These are phyloP conservation scores for Cairina moschata DNA, from an alignment of 2,113 vertebrate species.

Conservation along the genomic window DNA sequence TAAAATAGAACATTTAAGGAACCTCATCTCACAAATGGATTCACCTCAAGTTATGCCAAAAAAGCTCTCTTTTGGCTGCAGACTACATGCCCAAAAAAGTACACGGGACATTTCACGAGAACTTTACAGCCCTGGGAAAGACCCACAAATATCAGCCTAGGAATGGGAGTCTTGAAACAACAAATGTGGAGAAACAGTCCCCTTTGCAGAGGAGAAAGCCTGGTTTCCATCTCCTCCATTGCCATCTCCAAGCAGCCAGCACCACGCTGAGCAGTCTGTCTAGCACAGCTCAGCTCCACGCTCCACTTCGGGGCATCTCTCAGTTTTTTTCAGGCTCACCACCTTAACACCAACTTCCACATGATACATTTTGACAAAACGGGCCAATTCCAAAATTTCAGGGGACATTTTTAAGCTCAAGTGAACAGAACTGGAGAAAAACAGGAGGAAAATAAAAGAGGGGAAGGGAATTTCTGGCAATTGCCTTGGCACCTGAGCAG, in stretches of 20 bases:
- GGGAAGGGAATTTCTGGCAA: neutral
- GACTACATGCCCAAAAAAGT: neutral
- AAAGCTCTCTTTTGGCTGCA: neutral
- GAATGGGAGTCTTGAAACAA: constrained; percentile 35
- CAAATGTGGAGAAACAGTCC: neutral
- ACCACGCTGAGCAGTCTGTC: neutral
- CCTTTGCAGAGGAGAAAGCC: neutral
- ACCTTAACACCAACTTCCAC: neutral
- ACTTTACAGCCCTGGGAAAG: neutral
- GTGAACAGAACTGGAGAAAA: neutral
- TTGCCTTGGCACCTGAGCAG: neutral
- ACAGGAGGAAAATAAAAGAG: neutral
- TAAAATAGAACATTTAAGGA: neutral
- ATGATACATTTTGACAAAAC: neutral
- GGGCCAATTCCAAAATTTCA: neutral
- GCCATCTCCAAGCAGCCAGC: neutral
- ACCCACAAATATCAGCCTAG: neutral
- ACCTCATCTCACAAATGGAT: neutral
- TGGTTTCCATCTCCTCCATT: neutral
- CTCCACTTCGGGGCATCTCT: neutral
- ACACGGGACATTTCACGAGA: fast-evolving
- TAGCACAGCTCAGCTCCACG: neutral
- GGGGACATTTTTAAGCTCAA: neutral
- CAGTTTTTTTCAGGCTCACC: neutral
- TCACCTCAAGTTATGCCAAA: neutral